phyloP scores from a whole-genome alignment of 2,113 vertebrate species.

The Syrrhaptes paradoxus region DNA sequence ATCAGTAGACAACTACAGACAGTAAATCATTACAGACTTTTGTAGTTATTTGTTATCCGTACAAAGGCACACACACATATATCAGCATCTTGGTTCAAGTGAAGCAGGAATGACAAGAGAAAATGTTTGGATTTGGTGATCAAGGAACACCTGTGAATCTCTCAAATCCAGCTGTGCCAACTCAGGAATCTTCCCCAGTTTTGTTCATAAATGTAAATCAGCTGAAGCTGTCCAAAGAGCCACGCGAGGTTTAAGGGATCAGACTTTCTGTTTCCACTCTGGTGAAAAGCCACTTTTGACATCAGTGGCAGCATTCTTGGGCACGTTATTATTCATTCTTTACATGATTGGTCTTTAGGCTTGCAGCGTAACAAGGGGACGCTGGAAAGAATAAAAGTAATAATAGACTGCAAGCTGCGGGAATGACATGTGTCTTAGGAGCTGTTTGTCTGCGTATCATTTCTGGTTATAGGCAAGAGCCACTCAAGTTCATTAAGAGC shows the following conservation, averaged over 20 bases:
- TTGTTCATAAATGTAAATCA: not conserved
- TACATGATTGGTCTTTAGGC: not conserved
- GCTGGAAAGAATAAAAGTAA: not conserved
- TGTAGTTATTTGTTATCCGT: not conserved
- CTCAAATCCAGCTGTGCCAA: not conserved
- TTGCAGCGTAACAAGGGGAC: not conserved
- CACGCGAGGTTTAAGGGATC: not conserved
- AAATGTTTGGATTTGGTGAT: not conserved
- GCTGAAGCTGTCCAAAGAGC: not conserved
- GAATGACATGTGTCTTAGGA: not conserved
- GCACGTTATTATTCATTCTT: not conserved
- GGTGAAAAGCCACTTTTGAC: not conserved
- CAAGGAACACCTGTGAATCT: not conserved
- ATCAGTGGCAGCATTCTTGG: not conserved
- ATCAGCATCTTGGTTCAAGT: not conserved
- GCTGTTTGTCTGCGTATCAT: slow-evolving; percentile 26
- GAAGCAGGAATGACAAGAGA: not conserved
- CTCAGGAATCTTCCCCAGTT: not conserved
- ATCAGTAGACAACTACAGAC: not conserved
- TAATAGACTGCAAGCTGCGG: not conserved
- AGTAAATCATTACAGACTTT: not conserved
- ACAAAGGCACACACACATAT: not conserved
- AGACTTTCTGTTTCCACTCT: not conserved
- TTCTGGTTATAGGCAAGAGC: slow-evolving; percentile 50
- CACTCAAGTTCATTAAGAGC: slow-evolving; percentile 55